A percentile compares a stretch with the other conserved stretches of the same genome.
phyloP scores from a whole-genome alignment of 2,797 vertebrate genomes.

The Anniella stebbinsi region DNA sequence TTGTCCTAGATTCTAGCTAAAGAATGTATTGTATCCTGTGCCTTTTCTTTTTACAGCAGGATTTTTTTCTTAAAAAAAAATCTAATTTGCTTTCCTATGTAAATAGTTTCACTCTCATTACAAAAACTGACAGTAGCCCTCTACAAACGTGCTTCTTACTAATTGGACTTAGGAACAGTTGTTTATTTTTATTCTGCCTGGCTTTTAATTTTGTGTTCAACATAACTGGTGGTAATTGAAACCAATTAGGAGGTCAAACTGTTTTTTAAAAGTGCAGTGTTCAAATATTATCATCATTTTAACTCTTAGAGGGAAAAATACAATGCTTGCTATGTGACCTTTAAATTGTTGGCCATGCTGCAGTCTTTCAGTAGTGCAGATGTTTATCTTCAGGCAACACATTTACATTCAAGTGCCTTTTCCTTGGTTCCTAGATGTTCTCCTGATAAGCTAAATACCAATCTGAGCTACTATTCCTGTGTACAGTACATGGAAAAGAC shows the following conservation, averaged over 20 bases:
- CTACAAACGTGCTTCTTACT: slow-evolving; percentile 40
- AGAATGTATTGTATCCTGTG: slow-evolving; percentile 59
- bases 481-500: slow-evolving; percentile 52
- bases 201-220: slow-evolving; percentile 7
- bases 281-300: slow-evolving; percentile 47
- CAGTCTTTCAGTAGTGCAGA: slow-evolving; percentile 46
- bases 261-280: slow-evolving; percentile 35
- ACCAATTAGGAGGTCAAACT: slow-evolving; percentile 53
- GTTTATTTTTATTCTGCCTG: slow-evolving; percentile 12
- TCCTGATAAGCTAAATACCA: slow-evolving; percentile 68
- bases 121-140: slow-evolving; percentile 48
- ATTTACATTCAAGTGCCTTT: slow-evolving; percentile 70
- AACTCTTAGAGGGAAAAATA: slow-evolving; percentile 51
- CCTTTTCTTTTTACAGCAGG: slow-evolving; percentile 55
- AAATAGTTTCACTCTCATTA: slow-evolving; percentile 52
- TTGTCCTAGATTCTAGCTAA: slow-evolving; percentile 60
- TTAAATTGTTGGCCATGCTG: slow-evolving; percentile 67
- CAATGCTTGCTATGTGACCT: slow-evolving; percentile 60
- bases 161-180: slow-evolving; percentile 20
- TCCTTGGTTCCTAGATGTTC: slow-evolving; percentile 65
- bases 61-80: slow-evolving; percentile 30
- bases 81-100: slow-evolving; percentile 46
- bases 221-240: slow-evolving; percentile 37
- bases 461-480: slow-evolving; percentile 46
- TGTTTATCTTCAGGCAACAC: slow-evolving; percentile 62